A percentile compares a stretch with the other conserved stretches of the same genome.
These are phyloP conservation scores for Bufo gargarizans DNA, from an alignment of 2,113 vertebrate genomes.

Conservation along the genomic window DNA sequence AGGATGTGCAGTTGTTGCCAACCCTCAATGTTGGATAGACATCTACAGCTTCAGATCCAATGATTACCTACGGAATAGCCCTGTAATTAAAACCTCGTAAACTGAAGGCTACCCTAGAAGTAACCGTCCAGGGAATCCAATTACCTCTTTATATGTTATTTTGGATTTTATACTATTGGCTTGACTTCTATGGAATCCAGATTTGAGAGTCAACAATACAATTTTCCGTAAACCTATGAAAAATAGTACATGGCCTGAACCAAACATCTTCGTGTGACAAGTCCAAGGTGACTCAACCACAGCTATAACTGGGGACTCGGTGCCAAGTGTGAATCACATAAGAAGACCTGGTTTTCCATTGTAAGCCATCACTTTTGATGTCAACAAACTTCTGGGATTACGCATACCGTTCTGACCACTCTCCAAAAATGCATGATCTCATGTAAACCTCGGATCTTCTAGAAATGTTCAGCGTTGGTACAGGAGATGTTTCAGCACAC, in stretches of 20 bases:
- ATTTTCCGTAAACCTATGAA: not conserved
- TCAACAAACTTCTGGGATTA: not conserved
- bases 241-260: not conserved
- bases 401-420: not conserved
- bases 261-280: slow-evolving; percentile 5
- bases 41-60: not conserved
- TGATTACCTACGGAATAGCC: not conserved
- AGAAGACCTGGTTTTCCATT: not conserved
- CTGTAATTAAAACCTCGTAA: not conserved
- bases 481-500: not conserved
- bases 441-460: not conserved
- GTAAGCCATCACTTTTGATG: not conserved
- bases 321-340: not conserved
- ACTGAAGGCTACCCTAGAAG: not conserved
- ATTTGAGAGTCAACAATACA: not conserved
- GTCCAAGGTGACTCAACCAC: slow-evolving; percentile 6
- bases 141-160: not conserved
- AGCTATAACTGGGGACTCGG: not conserved
- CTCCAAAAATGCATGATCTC: not conserved
- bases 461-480: not conserved
- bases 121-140: too few species aligned
- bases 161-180: not conserved
- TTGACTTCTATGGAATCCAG: slow-evolving; percentile 14
- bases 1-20: not conserved
- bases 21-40: not conserved